These are phyloP conservation scores for Lepidochrysops patricia DNA, from an alignment of 2,888 invertebrate genomes.

Conservation along the genomic window DNA sequence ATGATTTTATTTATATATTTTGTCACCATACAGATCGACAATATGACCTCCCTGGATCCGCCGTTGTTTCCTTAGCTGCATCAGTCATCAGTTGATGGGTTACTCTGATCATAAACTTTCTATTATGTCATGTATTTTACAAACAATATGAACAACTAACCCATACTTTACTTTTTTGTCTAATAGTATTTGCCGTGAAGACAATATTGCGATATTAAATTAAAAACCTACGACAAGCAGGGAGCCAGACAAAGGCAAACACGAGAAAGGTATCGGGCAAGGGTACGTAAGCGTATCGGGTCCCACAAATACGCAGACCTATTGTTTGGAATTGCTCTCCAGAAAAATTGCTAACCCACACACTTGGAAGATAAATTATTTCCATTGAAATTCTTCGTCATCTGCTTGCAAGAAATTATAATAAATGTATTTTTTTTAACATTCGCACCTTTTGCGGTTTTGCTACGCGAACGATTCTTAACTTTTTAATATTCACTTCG, in stretches of 20 bases:
- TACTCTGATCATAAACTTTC: background rate
- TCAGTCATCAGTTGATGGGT: background rate
- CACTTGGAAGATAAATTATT: background rate
- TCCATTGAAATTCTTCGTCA: background rate
- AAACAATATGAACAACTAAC: too few species aligned
- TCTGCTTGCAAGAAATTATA: background rate
- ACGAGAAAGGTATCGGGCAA: too few species aligned
- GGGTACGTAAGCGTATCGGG: constrained; percentile 50
- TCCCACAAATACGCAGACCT: constrained; percentile 49
- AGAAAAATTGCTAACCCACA: constrained; percentile 48
- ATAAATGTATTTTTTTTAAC: background rate
- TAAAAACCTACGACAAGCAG: constrained; percentile 35
- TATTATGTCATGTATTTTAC: too few species aligned
- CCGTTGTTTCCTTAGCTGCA: background rate
- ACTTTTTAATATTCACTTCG: background rate
- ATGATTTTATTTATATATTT: constrained; percentile 13
- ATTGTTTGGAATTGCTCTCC: constrained; percentile 51
- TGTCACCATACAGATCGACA: too few species aligned
- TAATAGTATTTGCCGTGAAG: background rate
- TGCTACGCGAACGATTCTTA: background rate
- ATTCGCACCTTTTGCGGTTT: background rate
- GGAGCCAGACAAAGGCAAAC: constrained; percentile 61
- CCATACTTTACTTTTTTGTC: background rate
- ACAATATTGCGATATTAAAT: constrained; percentile 14
- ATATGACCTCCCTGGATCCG: too few species aligned